Evolutionary conservation across 2,113 vertebrate genomes (phyloP).

Genomic region (Caranx melampygus): DNA sequence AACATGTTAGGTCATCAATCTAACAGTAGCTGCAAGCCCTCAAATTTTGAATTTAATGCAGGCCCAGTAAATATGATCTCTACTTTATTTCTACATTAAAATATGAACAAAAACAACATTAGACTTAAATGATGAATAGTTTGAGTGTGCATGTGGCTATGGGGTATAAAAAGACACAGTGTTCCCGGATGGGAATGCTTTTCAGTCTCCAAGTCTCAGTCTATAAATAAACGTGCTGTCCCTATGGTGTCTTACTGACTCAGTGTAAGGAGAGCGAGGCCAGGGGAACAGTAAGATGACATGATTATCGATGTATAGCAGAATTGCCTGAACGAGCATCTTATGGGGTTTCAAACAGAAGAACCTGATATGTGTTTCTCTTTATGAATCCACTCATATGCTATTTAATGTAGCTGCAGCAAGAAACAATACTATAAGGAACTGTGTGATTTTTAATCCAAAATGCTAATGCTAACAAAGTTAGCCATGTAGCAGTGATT

Average conservation of each 20-base stretch:
- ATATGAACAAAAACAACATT: neutral
- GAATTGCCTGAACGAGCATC: neutral
- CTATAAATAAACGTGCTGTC: slow-evolving; percentile 69
- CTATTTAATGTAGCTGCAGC: neutral
- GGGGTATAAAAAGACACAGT: slow-evolving; percentile 48
- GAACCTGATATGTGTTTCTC: neutral
- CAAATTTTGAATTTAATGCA: neutral
- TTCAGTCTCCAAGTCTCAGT: slow-evolving; percentile 43
- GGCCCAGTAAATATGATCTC: slow-evolving; percentile 2
- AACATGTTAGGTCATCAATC: neutral
- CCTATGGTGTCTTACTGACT: slow-evolving; percentile 38
- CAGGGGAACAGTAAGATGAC: neutral
- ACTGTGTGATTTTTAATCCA: neutral
- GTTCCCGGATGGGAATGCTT: slow-evolving; percentile 46
- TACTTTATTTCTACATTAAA: neutral
- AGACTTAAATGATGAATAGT: neutral
- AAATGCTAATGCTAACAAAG: neutral
- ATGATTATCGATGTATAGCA: slow-evolving; percentile 20
- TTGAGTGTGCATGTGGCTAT: neutral
- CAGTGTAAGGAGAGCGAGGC: slow-evolving; percentile 2
- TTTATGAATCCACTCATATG: neutral
- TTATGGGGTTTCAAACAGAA: neutral
- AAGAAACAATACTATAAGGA: neutral
- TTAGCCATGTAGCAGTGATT: neutral
- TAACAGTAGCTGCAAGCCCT: neutral